Percentiles rank a stretch among this genome's conserved stretches.
Evolutionary conservation across 2,797 vertebrate genomes (phyloP).

Genomic region (Lepus townsendii): DNA sequence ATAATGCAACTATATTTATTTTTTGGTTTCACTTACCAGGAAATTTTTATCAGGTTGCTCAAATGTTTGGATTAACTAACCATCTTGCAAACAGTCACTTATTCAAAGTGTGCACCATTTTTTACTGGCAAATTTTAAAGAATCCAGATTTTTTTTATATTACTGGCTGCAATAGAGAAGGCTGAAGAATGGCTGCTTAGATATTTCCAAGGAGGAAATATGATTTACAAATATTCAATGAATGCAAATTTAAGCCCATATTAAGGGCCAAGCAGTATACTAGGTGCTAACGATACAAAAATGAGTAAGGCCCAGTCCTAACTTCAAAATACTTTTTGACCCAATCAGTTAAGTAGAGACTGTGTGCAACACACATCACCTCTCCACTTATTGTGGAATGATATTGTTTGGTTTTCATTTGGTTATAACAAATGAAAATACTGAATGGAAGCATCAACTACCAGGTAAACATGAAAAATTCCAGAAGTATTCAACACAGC

Average conservation of each 20-base stretch:
- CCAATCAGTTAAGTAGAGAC: neutral
- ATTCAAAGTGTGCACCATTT: neutral
- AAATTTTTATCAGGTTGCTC: constrained; percentile 11
- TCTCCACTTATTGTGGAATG: neutral
- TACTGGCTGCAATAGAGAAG: neutral
- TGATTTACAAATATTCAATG: constrained; percentile 22
- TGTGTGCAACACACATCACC: neutral
- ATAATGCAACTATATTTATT: neutral
- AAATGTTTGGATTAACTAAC: constrained; percentile 12
- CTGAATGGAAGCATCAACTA: neutral
- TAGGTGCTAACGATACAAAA: neutral
- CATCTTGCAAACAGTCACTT: neutral
- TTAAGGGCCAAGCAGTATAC: neutral
- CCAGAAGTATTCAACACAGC: neutral
- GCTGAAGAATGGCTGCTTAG: neutral
- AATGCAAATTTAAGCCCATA: constrained; percentile 25
- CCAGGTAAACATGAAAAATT: neutral
- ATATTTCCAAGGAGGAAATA: neutral
- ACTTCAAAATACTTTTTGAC: constrained; percentile 1
- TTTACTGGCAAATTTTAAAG: constrained; percentile 8
- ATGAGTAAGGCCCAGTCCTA: neutral
- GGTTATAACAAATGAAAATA: neutral
- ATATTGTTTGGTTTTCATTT: neutral
- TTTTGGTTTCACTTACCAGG: constrained; percentile 35
- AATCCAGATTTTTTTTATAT: constrained; percentile 17